Evolutionary conservation across 2,888 invertebrate genomes (phyloP), one percentile per base, ranked within the genome.

Genomic region (Heliconius erato): DNA sequence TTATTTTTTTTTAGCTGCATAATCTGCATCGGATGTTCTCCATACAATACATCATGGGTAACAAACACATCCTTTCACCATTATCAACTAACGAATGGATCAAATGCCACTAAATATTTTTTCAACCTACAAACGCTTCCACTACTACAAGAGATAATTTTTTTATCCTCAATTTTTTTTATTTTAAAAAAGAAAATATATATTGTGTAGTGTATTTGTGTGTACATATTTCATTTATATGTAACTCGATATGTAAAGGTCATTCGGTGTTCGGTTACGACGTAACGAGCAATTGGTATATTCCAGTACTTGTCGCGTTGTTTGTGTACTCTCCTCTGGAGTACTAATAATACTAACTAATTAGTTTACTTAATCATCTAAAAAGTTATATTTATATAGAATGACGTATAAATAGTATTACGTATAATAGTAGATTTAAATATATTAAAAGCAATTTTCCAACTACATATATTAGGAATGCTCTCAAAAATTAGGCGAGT

Each of bases 261-360:
- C 5, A 72, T 72, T 72, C 26, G 72, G 72, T 72, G 26, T 72
- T 44, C 16, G 49, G 72, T 72, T 72, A 26, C 44, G 14, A 72
- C 26, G 44, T 72, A 49, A 72, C 44, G 72, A 44, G 44, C 72
- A 26, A 26, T 72, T 72, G 72, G 26, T 44, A 16, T 72, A 44
- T 72, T 72, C 49, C 40, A 72, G 26, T 44, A 72, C 72, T 72
- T 72, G 72, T 26, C 44, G 71, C 12, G 71, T 44, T 72, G 44
- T 72, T 71, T 26, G 26, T 26, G 16, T 44, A 44, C 44, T 72
- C 72, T 72, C 16, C 26, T 44, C 26, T 44, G n/a, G 5, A 72
- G 44, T n/a, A 26, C 71, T 44, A 12, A 40, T 44, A 12, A 40
- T n/a, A n/a, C n/a, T 35, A 9, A 68, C 71, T 71, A 72, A 72